Percentiles rank a stretch among this genome's conserved stretches.
Conservation (phyloP, 2,888 invertebrate species). For the Seira musarum region DNA sequence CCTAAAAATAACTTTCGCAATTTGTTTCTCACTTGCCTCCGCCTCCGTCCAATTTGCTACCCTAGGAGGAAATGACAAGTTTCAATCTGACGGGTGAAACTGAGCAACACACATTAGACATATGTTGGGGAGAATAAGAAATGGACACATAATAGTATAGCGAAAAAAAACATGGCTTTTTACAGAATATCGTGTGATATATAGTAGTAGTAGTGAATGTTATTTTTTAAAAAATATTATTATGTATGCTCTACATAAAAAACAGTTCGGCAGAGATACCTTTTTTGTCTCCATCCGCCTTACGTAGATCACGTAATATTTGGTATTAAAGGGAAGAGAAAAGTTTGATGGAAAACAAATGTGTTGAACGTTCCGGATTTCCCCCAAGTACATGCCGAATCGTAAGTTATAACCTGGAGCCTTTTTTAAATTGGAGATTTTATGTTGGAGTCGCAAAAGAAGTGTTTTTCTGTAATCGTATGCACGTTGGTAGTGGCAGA, state of each 20-base stretch:
- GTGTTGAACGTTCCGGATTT: slow-evolving; percentile 59
- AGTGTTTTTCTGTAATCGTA: background rate
- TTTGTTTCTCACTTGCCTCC: slow-evolving; percentile 59
- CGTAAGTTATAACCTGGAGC: slow-evolving; percentile 50
- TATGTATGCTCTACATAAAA: background rate
- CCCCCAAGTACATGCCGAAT: slow-evolving; percentile 30
- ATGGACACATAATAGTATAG: slow-evolving; percentile 21
- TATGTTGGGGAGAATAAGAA: slow-evolving; percentile 5
- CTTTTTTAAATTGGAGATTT: slow-evolving; percentile 50
- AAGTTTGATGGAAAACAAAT: slow-evolving; percentile 55
- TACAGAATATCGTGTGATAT: background rate
- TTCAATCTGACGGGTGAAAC: slow-evolving; percentile 58
- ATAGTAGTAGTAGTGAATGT: background rate
- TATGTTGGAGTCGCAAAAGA: background rate
- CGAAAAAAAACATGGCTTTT: background rate
- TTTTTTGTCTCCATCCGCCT: background rate
- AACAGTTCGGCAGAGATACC: background rate
- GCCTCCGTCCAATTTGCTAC: slow-evolving; percentile 56
- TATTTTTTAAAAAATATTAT: slow-evolving; percentile 9
- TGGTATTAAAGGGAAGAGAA: slow-evolving; percentile 16
- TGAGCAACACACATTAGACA: slow-evolving; percentile 37
- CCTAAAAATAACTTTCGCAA: slow-evolving; percentile 57
- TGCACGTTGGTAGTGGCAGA: slow-evolving; percentile 12
- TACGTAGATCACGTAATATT: background rate
- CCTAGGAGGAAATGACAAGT: slow-evolving; percentile 60